Conservation (phyloP, 2,888 invertebrate genomes). For the Rhodophaea formosa region DNA sequence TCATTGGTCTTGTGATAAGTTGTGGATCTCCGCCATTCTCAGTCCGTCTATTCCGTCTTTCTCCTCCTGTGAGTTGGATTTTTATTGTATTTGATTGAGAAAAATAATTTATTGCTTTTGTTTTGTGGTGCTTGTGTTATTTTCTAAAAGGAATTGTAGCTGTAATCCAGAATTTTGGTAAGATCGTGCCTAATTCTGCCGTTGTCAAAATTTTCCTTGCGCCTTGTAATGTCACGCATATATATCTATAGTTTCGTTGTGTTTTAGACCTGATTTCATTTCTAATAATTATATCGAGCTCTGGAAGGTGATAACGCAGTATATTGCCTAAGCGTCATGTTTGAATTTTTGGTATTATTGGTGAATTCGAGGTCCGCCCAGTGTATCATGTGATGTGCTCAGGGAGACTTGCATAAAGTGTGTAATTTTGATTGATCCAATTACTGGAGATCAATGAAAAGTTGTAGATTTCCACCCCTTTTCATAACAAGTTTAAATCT, state of each 20-base stretch:
- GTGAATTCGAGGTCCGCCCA: neutral
- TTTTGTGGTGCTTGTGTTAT: constrained; percentile 54
- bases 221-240: constrained; percentile 44
- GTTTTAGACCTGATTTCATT: constrained; percentile 8
- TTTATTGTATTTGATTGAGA: constrained; percentile 22
- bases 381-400: constrained; percentile 5
- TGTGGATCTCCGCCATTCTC: constrained; percentile 79
- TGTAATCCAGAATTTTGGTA: constrained; percentile 43
- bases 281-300: neutral
- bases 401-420: neutral
- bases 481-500: neutral
- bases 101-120: constrained; percentile 29
- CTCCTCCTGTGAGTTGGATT: constrained; percentile 73
- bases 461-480: neutral
- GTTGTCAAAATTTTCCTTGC: constrained; percentile 38
- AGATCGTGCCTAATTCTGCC: constrained; percentile 53
- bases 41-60: constrained; percentile 76
- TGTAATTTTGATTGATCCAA: neutral
- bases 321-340: neutral
- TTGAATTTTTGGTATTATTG: neutral
- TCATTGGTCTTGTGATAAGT: constrained; percentile 82
- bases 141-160: constrained; percentile 39
- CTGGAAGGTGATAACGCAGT: neutral
- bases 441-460: neutral
- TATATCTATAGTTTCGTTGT: constrained; percentile 28